These are phyloP conservation scores for Dryocosmus kuriphilus DNA, from an alignment of 2,888 invertebrate species.

Conservation along the genomic window DNA sequence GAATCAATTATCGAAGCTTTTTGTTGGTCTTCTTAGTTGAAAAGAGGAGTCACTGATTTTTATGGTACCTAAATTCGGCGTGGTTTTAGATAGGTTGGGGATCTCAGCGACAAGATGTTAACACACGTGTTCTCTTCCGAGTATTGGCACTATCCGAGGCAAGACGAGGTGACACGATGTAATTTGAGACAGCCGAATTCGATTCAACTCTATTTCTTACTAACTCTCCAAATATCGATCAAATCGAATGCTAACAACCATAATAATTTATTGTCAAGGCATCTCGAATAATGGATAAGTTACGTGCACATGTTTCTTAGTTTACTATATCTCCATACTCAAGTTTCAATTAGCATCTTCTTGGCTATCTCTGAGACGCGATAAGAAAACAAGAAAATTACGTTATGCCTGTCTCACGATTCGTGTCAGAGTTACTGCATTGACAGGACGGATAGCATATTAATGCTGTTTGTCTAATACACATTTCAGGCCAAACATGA, in stretches of 20 bases:
- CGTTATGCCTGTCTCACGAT: constrained; percentile 37
- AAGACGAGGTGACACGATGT: constrained; percentile 73
- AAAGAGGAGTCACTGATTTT: not conserved
- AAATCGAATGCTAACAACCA: not conserved
- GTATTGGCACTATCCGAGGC: constrained; percentile 61
- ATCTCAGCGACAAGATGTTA: constrained; percentile 74
- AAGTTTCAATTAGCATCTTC: no score
- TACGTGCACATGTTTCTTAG: no score
- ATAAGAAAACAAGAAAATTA: constrained; percentile 44
- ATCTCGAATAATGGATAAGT: no score
- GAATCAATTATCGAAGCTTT: no score
- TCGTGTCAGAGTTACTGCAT: constrained; percentile 31
- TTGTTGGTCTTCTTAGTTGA: not conserved
- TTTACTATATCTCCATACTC: no score
- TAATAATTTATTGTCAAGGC: no score
- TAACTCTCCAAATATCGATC: constrained; percentile 10
- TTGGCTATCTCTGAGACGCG: constrained; percentile 12
- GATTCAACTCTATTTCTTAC: not conserved
- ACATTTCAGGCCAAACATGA: constrained; percentile 61
- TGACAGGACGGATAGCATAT: constrained; percentile 59
- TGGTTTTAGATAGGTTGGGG: constrained; percentile 45
- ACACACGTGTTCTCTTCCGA: constrained; percentile 68
- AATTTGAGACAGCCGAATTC: constrained; percentile 71
- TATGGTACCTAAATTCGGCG: not conserved
- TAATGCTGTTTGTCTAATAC: constrained; percentile 68